Evolutionary conservation across 2,888 invertebrate genomes (phyloP), one percentile per base, ranked within the genome.

Genomic region (Meghimatium bilineatum): DNA sequence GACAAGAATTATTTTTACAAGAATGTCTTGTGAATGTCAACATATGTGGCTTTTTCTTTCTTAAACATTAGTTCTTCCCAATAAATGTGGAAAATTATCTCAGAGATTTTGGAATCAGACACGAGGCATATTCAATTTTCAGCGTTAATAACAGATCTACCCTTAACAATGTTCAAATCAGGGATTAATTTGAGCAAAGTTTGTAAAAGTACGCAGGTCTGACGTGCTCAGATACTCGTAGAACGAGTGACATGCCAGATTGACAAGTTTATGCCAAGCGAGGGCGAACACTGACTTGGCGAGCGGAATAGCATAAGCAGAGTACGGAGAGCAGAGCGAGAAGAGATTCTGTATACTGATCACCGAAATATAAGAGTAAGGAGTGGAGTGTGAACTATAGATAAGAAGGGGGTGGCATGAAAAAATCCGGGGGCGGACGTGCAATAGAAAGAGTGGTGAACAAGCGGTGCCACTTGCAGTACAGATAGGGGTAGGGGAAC

Each of bases 351-450:
- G 12, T n/a, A 74, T 49, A 49, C n/a, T 74, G 72, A 12, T 49
- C 1, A 74, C 72, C 17, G 12, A 49, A 49, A 72, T 26, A n/a
- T 44, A 1, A 49, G 44, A 74, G 29, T n/a, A 49, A 44, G 29
- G 72, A 74, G 34, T 49, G 49, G 72, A 23, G 49, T 49, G 29
- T n/a, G 20, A 74, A 49, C 29, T 49, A 74, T 49, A 74, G 72
- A 44, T 36, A 74, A 74, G 17, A 49, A 29, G 29, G 49, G 72
- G 72, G 49, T 36, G 72, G 17, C 72, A 74, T 44, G 29, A 49
- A 49, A 49, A 49, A 74, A 17, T 74, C 72, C 44, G 72, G 72
- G 72, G 72, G 72, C 72, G 72, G 44, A 49, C 49, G 49, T 74
- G 72, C 44, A 49, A 49, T 74, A 74, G 72, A 74, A 74, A 74